Conservation (phyloP, 92 coral and sea anemone species). For the Anthopleura xanthogrammica region DNA sequence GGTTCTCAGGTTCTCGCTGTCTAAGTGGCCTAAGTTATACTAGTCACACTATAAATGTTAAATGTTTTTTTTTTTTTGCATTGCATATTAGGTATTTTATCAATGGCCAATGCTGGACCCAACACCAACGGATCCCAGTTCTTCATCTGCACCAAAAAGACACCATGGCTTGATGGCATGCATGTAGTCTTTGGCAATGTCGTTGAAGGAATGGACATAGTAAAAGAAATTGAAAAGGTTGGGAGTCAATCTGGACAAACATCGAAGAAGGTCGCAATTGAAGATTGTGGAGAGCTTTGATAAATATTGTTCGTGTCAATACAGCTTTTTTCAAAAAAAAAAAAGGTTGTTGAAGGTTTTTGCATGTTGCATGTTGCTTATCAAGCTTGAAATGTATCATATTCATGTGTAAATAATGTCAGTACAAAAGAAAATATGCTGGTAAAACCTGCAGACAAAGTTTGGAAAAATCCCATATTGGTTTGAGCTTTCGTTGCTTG, state of each 20-base stretch:
- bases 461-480: no score
- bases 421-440: no score
- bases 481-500: no score
- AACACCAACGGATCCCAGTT: slow-evolving; percentile 92
- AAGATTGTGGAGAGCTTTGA: slow-evolving; percentile 71
- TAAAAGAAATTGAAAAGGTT: slow-evolving; percentile 43
- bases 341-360: no score
- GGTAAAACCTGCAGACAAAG: no score
- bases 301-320: neutral
- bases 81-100: slow-evolving; percentile 57
- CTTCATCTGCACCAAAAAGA: slow-evolving; percentile 67
- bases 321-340: no score
- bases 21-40: no score
- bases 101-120: slow-evolving; percentile 92
- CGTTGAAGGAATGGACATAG: slow-evolving; percentile 72
- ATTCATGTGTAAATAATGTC: no score
- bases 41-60: no score
- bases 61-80: neutral
- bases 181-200: slow-evolving; percentile 75
- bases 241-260: slow-evolving; percentile 61
- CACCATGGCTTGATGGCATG: slow-evolving; percentile 63
- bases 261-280: slow-evolving; percentile 37
- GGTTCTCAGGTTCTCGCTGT: no score
- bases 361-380: no score
- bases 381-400: no score